These are phyloP conservation scores for Clitarchus hookeri DNA, from an alignment of 2,888 invertebrate genomes.

Conservation along the genomic window DNA sequence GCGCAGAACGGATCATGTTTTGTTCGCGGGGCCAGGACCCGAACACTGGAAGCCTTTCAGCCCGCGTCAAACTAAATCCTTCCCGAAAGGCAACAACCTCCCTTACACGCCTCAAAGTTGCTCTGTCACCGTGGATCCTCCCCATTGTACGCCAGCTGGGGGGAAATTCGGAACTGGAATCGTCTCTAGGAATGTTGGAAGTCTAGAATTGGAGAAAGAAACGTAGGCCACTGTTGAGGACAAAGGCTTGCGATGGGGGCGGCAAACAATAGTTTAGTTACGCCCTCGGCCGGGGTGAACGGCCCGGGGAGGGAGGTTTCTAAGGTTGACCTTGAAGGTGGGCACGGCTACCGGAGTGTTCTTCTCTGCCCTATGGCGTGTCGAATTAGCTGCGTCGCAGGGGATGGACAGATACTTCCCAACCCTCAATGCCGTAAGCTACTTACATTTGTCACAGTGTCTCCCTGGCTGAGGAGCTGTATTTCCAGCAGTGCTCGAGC, in stretches of 20 bases:
- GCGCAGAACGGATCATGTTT: neutral
- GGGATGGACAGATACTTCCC: neutral
- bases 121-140: neutral
- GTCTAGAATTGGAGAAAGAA: neutral
- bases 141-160: neutral
- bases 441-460: neutral
- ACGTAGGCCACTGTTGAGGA: neutral
- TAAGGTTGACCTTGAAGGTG: neutral
- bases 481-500: too few species aligned
- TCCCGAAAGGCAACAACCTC: neutral
- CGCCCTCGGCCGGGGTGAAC: neutral
- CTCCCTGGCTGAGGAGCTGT: neutral
- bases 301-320: neutral
- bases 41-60: slow-evolving; percentile 7
- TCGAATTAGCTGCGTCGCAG: neutral
- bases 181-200: neutral
- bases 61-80: slow-evolving; percentile 7
- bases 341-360: too few species aligned
- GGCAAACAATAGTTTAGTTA: slow-evolving; percentile 9
- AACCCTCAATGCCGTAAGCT: neutral
- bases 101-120: neutral
- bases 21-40: neutral
- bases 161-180: neutral
- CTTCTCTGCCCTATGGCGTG: neutral
- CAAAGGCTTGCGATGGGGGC: neutral